Conservation (phyloP, 2,888 invertebrate species). For the Holacanthella duospinosa region DNA sequence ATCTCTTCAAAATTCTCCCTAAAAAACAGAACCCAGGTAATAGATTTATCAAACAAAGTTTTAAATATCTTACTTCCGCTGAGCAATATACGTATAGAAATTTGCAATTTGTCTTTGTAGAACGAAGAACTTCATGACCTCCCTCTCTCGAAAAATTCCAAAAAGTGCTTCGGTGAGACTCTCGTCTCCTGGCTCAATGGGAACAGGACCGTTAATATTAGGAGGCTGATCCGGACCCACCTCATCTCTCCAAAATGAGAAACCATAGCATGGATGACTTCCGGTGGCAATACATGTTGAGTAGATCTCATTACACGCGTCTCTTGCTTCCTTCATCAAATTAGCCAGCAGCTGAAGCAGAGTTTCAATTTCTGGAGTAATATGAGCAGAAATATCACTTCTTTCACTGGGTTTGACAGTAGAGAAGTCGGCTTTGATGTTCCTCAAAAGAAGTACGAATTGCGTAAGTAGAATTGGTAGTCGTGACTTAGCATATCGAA, state of each 20-base stretch:
- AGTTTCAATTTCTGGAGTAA: conserved; percentile 58
- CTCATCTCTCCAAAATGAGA: not conserved
- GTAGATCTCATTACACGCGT: conserved; percentile 33
- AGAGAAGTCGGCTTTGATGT: conserved; percentile 51
- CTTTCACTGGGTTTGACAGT: conserved; percentile 50
- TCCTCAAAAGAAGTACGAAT: conserved; percentile 51
- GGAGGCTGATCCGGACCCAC: not conserved
- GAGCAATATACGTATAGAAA: conserved; percentile 47
- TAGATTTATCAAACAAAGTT: conserved; percentile 1
- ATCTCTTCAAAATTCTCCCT: conserved; percentile 54
- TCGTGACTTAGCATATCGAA: conserved; percentile 55
- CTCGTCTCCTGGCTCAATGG: conserved; percentile 8
- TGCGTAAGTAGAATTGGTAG: conserved; percentile 56
- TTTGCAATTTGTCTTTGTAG: conserved; percentile 49
- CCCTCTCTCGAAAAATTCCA: conserved; percentile 47
- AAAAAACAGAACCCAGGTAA: conserved; percentile 23
- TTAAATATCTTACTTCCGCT: conserved; percentile 47
- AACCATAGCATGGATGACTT: conserved; percentile 7
- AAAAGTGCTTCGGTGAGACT: conserved; percentile 35
- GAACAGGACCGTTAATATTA: conserved; percentile 1
- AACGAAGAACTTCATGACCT: conserved; percentile 48
- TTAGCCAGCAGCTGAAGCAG: conserved; percentile 51
- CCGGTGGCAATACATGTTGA: not conserved
- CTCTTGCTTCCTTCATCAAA: conserved; percentile 48
- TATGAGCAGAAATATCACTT: conserved; percentile 53